Evolutionary conservation across 2,113 vertebrate species (phyloP), one percentile per base, ranked within the genome.

Genomic region (Paraplagusia blochii): DNA sequence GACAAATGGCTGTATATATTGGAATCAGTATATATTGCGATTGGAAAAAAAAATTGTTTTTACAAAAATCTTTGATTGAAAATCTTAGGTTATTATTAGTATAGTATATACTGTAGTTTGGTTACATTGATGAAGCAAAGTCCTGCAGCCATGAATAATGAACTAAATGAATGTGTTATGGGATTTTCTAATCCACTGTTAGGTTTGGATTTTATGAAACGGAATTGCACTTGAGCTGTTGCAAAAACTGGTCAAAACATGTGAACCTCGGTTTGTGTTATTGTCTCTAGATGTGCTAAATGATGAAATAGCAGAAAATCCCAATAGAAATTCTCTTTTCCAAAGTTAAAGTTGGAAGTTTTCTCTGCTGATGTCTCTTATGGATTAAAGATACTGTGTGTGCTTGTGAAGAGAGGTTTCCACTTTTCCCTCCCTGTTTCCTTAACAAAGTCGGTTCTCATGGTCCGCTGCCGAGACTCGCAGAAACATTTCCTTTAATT

Each of bases 251-350:
- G 64, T 46, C 39, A 43, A 42, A 47, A 65, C 51, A 60, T 48
- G 11, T 15, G 40, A 50, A 40, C 58, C 45, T 63, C 18, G 33
- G 53, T 53, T 39, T 13, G 39, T 47, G 48, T 33, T 44, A 12
- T 33, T 45, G 45, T 62, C 65, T 66, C 8, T 40, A 29, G 3
- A 29, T 4, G 44, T 58, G 19, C 16, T 53, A 13, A 68, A 48
- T 77, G 69, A 67, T 80, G 58, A 79, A 83, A 71, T 36, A 18
- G 51, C 42, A 17, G 47, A 70, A 56, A 64, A 81, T 63, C 38
- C 15, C 34, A 58, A 34, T 39, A 46, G 48, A 16, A 18, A 52
- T 69, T 10, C 2, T 7, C 44, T 44, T 54, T 54, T 11, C 52
- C 34, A 66, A 68, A 61, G 66, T 63, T 10, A 14, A n/a, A 29